phyloP scores from a whole-genome alignment of 1,140 invertebrate genomes.

The Diabrotica virgifera region DNA sequence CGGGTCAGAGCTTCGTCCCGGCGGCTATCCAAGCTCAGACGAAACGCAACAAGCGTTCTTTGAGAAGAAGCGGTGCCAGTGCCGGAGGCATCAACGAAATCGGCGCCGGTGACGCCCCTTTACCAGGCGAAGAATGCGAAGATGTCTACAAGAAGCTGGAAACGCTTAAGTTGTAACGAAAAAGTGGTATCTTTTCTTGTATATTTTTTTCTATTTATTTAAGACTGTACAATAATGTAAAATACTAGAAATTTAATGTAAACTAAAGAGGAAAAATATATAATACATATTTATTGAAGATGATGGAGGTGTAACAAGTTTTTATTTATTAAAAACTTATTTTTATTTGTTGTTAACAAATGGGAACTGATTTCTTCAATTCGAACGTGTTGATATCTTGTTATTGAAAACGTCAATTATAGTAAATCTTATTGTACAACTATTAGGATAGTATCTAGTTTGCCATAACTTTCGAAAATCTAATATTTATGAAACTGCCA shows the following conservation, averaged over 20 bases:
- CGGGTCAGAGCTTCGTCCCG: constrained; percentile 17
- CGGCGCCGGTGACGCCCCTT: constrained; percentile 43
- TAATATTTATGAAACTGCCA: too few relatives aligned
- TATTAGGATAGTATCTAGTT: too few relatives aligned
- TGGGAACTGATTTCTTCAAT: too few relatives aligned
- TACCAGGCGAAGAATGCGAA: constrained; percentile 30
- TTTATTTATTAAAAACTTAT: background rate
- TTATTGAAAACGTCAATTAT: too few relatives aligned
- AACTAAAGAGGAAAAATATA: constrained; percentile 11
- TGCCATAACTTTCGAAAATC: too few relatives aligned
- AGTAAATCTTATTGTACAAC: too few relatives aligned
- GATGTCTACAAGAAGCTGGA: constrained; percentile 24
- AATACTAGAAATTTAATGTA: constrained; percentile 20
- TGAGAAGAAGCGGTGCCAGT: constrained; percentile 8
- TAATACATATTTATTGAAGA: constrained; percentile 22
- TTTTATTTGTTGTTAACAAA: background rate
- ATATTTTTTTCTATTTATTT: constrained; percentile 19
- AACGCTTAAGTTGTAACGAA: constrained; percentile 17
- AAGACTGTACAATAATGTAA: constrained; percentile 22
- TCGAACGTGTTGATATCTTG: too few relatives aligned
- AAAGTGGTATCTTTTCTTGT: background rate
- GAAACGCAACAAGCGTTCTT: constrained; percentile 18
- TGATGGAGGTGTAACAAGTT: background rate
- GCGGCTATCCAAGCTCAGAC: constrained; percentile 20
- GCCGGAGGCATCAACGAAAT: constrained; percentile 35